A percentile compares a stretch with the other conserved stretches of the same genome.
phyloP scores from a whole-genome alignment of 2,888 invertebrate genomes.

The Ditylenchus weischeri region DNA sequence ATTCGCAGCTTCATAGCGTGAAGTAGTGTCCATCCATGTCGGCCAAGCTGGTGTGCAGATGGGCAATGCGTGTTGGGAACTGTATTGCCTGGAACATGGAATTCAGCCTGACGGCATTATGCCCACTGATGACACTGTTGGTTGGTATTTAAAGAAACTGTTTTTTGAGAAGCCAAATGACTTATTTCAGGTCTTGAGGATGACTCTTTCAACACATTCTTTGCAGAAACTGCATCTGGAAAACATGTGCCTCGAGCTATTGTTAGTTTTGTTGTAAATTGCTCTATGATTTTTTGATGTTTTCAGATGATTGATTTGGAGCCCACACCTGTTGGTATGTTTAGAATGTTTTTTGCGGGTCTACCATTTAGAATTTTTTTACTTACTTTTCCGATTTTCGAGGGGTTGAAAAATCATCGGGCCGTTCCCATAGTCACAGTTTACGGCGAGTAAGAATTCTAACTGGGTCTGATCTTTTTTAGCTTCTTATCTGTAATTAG shows the following conservation, averaged over 20 bases:
- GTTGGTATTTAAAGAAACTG: neutral
- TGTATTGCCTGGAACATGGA: constrained; percentile 63
- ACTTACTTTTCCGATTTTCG: no score
- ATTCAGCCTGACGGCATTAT: constrained; percentile 61
- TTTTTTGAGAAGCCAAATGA: neutral
- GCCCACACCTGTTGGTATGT: constrained; percentile 24
- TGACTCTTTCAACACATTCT: constrained; percentile 26
- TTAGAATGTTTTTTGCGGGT: no score
- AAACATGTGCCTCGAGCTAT: constrained; percentile 26
- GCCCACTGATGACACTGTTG: constrained; percentile 37
- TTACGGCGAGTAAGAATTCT: no score
- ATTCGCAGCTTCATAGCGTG: constrained; percentile 31
- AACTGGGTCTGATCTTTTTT: no score
- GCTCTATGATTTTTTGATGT: no score
- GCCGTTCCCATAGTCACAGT: no score
- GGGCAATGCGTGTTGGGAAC: constrained; percentile 61
- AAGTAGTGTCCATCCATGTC: constrained; percentile 44
- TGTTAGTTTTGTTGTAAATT: neutral
- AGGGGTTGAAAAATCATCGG: no score
- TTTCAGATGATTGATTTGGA: constrained; percentile 23
- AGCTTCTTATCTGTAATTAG: no score
- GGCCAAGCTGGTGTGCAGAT: constrained; percentile 43
- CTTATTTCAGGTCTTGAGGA: constrained; percentile 16
- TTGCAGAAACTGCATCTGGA: constrained; percentile 23
- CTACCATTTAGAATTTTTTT: no score